phyloP scores from a whole-genome alignment of 2,888 invertebrate genomes.

The Lampropteryx suffumata region DNA sequence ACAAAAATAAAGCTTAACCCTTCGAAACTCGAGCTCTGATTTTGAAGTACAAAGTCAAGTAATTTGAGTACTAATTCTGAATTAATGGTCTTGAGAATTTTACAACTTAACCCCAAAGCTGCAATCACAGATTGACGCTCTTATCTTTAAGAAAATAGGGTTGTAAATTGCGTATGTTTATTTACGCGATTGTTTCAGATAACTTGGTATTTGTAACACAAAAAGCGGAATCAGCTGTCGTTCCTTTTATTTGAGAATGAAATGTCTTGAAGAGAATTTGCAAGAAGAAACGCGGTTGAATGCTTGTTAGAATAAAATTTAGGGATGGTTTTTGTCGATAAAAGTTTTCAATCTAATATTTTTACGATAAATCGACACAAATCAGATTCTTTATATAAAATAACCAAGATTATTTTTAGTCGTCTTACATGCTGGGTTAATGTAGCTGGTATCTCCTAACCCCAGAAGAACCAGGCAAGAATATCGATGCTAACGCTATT shows the following conservation, averaged over 20 bases:
- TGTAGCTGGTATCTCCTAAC: too few relatives aligned
- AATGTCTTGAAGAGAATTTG: slow-evolving; percentile 71
- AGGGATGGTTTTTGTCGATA: slow-evolving; percentile 39
- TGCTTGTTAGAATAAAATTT: slow-evolving; percentile 55
- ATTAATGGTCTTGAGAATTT: slow-evolving; percentile 27
- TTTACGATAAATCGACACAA: not conserved
- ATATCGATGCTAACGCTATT: too few relatives aligned
- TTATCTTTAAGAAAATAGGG: not conserved
- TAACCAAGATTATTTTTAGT: too few relatives aligned
- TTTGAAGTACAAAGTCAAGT: slow-evolving; percentile 39
- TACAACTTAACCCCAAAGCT: not conserved
- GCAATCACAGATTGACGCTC: not conserved
- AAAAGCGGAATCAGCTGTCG: slow-evolving; percentile 72
- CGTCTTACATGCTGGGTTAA: too few relatives aligned
- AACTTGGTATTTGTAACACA: slow-evolving; percentile 23
- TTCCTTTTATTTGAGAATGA: slow-evolving; percentile 61
- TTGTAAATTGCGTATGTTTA: slow-evolving; percentile 2
- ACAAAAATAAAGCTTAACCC: slow-evolving; percentile 31
- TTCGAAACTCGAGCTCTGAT: slow-evolving; percentile 32
- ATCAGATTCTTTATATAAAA: too few relatives aligned
- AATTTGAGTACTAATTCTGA: slow-evolving; percentile 41
- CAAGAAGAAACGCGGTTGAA: slow-evolving; percentile 71
- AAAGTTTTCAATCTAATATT: slow-evolving; percentile 17
- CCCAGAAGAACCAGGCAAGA: too few relatives aligned
- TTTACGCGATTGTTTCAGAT: not conserved